phyloP scores from a whole-genome alignment of 1,140 invertebrate species.

The Hyphantria cunea region DNA sequence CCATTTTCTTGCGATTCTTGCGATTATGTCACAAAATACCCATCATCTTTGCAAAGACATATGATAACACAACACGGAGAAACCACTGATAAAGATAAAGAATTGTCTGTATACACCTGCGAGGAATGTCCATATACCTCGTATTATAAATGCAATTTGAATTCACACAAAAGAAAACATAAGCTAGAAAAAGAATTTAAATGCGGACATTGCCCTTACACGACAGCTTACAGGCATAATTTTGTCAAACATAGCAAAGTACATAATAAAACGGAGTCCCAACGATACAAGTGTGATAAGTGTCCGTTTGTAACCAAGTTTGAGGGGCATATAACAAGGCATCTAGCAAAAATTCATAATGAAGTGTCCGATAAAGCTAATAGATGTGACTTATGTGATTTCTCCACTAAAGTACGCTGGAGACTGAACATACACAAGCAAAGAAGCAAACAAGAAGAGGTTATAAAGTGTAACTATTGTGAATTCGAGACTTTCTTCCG shows the following conservation, averaged over 20 bases:
- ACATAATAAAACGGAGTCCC: constrained; percentile 39
- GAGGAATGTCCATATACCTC: constrained; percentile 52
- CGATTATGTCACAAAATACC: constrained; percentile 51
- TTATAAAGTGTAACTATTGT: constrained; percentile 48
- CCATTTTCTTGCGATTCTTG: constrained; percentile 42
- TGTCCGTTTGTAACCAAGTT: constrained; percentile 58
- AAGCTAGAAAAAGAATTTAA: constrained; percentile 54
- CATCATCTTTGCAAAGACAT: constrained; percentile 44
- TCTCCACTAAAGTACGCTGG: constrained; percentile 55
- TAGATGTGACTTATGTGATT: constrained; percentile 57
- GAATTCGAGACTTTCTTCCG: constrained; percentile 48
- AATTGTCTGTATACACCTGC: constrained; percentile 35
- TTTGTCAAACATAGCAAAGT: constrained; percentile 52
- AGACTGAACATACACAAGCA: constrained; percentile 54
- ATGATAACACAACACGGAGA: constrained; percentile 45
- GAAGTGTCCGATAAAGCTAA: constrained; percentile 48
- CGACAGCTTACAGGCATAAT: constrained; percentile 54
- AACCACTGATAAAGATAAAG: constrained; percentile 27
- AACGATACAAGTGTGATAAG: constrained; percentile 56
- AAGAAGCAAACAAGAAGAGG: constrained; percentile 41
- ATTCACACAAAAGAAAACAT: constrained; percentile 57
- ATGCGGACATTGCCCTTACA: constrained; percentile 49
- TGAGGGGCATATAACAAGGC: constrained; percentile 55
- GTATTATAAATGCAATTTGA: constrained; percentile 55
- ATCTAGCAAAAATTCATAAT: constrained; percentile 61